Evolutionary conservation across 1,140 invertebrate species (phyloP), one percentile per base, ranked within the genome.

Genomic region (Medauroidea extradentata): DNA sequence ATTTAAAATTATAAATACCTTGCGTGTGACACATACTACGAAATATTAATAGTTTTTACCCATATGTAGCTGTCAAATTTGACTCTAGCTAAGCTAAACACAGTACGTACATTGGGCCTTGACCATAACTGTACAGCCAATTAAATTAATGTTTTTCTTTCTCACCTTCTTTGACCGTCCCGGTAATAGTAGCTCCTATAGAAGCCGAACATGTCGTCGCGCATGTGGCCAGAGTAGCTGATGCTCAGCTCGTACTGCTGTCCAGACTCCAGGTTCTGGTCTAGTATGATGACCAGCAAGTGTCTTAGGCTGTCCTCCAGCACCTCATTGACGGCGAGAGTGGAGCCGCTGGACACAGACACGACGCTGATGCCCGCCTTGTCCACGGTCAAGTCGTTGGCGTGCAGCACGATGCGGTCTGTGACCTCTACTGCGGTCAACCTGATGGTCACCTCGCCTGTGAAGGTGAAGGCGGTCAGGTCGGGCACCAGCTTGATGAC

Each of bases 141-240:
- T n/a, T n/a, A n/a, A n/a, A n/a, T n/a, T n/a, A n/a, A n/a, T n/a
- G n/a, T n/a, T n/a, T n/a, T n/a, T n/a, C n/a, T n/a, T n/a, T n/a
- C n/a, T n/a, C 29, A 34, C 29, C 29, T 34, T 11, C 11, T 34
- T 11, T 11, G 29, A 11, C 29, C 29, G 11, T 34, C 29, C 29
- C 4, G 29, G 29, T 83, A 72, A 63, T 94, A 95, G 25, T 76
- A 84, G 69, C 88, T 91, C 53, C 82, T 82, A 67, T 94, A 94
- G 71, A 94, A 93, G 49, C 92, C 92, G 43, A 80, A 78, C 70
- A 87, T 78, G 59, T 85, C 83, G 13, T 78, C 71, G 59, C 80
- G 75, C 57, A 86, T 76, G 0, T 67, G 62, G 51, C 84, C 83
- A 2, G 53, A 73, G 53, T 82, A 86, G 0, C 57, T 46, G 42